Percentiles rank a stretch among this genome's conserved stretches.
phyloP scores from a whole-genome alignment of 2,888 invertebrate genomes.

The Acanthosoma haemorrhoidale region DNA sequence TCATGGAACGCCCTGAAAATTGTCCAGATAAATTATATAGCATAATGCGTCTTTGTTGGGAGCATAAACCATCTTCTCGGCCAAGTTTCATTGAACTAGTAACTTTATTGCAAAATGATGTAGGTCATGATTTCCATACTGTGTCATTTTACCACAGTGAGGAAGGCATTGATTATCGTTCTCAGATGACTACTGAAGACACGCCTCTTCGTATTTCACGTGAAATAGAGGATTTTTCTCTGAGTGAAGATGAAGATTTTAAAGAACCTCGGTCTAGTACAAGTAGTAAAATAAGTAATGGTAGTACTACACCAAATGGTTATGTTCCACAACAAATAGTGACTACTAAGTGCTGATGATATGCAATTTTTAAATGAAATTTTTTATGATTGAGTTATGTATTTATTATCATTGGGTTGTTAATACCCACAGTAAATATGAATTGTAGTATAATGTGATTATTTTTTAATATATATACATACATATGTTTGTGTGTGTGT shows the following conservation, averaged over 20 bases:
- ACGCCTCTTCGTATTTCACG: constrained; percentile 42
- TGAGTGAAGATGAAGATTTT: constrained; percentile 42
- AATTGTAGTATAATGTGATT: background rate
- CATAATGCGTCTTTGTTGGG: constrained; percentile 91
- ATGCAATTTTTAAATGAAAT: background rate
- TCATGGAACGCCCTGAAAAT: constrained; percentile 92
- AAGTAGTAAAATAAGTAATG: constrained; percentile 42
- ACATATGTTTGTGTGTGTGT: no score
- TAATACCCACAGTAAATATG: background rate
- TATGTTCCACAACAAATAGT: constrained; percentile 40
- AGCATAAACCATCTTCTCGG: constrained; percentile 68
- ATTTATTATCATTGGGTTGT: background rate
- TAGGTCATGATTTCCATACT: constrained; percentile 53
- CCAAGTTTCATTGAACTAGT: constrained; percentile 83
- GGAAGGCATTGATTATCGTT: constrained; percentile 51
- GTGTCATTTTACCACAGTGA: constrained; percentile 61
- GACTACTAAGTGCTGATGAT: constrained; percentile 43
- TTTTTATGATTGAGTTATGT: background rate
- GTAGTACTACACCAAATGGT: constrained; percentile 42
- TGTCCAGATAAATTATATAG: constrained; percentile 88
- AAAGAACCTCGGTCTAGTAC: constrained; percentile 38
- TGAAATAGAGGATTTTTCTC: constrained; percentile 44
- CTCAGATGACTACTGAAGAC: constrained; percentile 40
- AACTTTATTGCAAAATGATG: constrained; percentile 62
- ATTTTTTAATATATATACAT: background rate